Evolutionary conservation across 2,888 invertebrate genomes (phyloP), one percentile per base, ranked within the genome.

Genomic region (Thalpophila matura): DNA sequence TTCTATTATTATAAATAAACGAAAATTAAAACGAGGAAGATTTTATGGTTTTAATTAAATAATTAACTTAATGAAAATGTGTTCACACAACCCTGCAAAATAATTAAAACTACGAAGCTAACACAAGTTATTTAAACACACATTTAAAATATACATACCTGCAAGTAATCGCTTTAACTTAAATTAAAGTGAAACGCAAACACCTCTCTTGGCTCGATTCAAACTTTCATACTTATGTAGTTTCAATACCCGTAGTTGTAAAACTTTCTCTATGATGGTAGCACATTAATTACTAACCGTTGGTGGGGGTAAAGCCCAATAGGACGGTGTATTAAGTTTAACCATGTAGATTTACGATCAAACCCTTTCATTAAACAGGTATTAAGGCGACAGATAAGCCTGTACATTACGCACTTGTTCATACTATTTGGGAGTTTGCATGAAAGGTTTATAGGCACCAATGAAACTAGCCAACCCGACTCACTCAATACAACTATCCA

Each of bases 311-410:
- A 86, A 87, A 89, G 88, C 89, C 91, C 91, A 92, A 91, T 90
- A 91, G 89, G 86, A 90, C 86, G 88, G 85, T 86, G 88, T 91
- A 91, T 91, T 92, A 91, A 92, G 91, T 93, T 92, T 87, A 89
- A 87, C 89, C 90, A 89, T 91, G 91, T 94, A 92, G 93, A 94
- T 94, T 94, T 93, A 94, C 92, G 94, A 93, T 92, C 92, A 87
- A 90, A 92, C 93, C 94, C 93, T 94, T 93, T 94, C 92, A 94
- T 94, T 93, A 94, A 93, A 91, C 91, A 92, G 92, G 94, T 93
- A 94, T 93, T 93, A 93, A 90, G 88, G 91, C 89, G 91, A 92
- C 87, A 92, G 92, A 93, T 93, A 93, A 91, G 89, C 87, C 86
- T 86, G 82, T 85, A 89, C 89, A 88, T 89, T 90, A 91, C 89